These are phyloP conservation scores for Brachypteracias leptosomus DNA, from an alignment of 2,113 vertebrate species.

Conservation along the genomic window DNA sequence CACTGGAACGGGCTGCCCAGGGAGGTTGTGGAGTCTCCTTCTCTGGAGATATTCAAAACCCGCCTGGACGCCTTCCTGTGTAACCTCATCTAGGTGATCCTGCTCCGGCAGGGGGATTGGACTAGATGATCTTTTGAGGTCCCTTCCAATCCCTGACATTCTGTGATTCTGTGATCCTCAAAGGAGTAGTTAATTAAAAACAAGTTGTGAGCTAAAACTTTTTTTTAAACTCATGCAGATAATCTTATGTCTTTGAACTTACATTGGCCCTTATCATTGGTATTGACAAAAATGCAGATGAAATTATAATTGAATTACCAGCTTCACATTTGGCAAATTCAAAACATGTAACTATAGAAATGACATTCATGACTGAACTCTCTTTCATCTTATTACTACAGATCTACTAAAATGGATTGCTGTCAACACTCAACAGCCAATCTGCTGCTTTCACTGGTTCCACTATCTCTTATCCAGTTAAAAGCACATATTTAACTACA, in stretches of 20 bases:
- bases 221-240: background rate
- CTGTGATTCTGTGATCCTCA: too few relatives aligned
- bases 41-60: too few relatives aligned
- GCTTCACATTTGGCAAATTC: background rate
- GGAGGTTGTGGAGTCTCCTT: too few relatives aligned
- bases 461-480: background rate
- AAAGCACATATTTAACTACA: background rate
- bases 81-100: too few relatives aligned
- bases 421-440: background rate
- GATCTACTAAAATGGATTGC: background rate
- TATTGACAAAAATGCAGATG: background rate
- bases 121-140: too few relatives aligned
- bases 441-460: background rate
- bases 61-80: too few relatives aligned
- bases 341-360: background rate
- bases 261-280: background rate
- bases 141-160: too few relatives aligned
- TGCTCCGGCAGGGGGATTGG: too few relatives aligned
- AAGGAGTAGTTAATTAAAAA: background rate
- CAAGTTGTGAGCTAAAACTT: background rate
- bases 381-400: background rate
- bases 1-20: too few relatives aligned
- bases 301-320: background rate
- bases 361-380: background rate
- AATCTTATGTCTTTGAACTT: background rate